Percentiles rank a stretch among this genome's conserved stretches.
Evolutionary conservation across 2,888 invertebrate species (phyloP).

Genomic region (Apodemia zela): DNA sequence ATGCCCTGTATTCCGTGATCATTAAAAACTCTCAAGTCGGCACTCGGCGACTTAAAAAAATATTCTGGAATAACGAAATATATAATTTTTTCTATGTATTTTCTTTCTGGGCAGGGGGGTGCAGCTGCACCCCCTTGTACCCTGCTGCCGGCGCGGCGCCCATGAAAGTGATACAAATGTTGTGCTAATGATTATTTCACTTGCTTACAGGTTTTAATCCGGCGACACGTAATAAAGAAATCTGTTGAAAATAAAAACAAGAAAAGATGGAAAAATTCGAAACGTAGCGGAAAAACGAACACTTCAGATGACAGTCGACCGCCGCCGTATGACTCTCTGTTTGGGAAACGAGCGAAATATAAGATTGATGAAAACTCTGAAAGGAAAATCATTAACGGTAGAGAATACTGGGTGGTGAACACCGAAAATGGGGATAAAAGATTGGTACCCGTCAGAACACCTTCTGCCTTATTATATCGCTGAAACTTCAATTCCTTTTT

Average conservation of each 20-base stretch:
- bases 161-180: no score
- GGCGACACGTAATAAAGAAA: conserved; percentile 41
- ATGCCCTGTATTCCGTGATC: no score
- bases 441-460: conserved; percentile 86
- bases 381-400: conserved; percentile 84
- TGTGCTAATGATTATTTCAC: neutral
- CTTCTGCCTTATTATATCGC: conserved; percentile 87
- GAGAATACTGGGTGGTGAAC: conserved; percentile 86
- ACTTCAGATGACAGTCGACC: conserved; percentile 69
- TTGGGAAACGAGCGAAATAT: conserved; percentile 54
- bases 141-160: no score
- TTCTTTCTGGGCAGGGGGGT: no score
- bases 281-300: neutral
- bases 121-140: no score
- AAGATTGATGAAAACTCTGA: conserved; percentile 54
- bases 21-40: no score
- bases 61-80: no score
- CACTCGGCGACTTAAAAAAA: no score
- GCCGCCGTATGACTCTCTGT: conserved; percentile 84
- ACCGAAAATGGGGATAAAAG: conserved; percentile 82
- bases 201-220: conserved; percentile 49
- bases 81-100: no score
- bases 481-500: conserved; percentile 9
- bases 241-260: conserved; percentile 25
- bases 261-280: conserved; percentile 30